Percentiles rank a stretch among this genome's conserved stretches.
phyloP scores from a whole-genome alignment of 2,888 invertebrate genomes.

The Philonicus albiceps region DNA sequence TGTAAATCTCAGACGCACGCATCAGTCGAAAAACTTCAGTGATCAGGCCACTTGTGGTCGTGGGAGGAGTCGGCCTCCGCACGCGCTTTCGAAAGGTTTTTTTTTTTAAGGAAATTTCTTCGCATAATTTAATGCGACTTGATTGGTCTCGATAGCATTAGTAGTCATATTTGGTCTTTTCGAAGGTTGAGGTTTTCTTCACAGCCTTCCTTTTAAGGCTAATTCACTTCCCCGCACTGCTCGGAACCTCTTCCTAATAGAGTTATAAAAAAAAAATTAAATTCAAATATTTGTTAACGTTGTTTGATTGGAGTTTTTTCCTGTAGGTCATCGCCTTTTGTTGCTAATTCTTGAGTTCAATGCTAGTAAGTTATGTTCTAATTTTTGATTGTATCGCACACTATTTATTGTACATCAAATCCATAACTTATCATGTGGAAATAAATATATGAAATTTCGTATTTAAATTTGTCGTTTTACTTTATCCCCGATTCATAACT shows the following conservation, averaged over 20 bases:
- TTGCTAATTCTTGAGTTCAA: neutral
- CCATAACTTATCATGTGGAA: slow-evolving; percentile 6
- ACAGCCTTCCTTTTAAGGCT: neutral
- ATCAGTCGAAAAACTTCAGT: neutral
- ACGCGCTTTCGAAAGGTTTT: neutral
- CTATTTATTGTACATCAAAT: slow-evolving; percentile 19
- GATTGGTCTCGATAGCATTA: neutral
- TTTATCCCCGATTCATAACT: neutral
- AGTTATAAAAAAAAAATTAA: neutral
- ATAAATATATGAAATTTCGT: slow-evolving; percentile 10
- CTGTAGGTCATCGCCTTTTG: neutral
- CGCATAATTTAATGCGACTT: neutral
- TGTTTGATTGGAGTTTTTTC: neutral
- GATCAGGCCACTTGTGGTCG: neutral
- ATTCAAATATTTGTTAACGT: neutral
- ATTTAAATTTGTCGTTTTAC: neutral
- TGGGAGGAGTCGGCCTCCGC: neutral
- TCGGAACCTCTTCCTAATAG: neutral
- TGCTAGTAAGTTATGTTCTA: neutral
- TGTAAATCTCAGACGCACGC: neutral
- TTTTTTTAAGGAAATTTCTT: neutral
- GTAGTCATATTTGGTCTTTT: neutral
- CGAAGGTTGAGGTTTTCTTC: neutral
- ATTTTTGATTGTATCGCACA: neutral
- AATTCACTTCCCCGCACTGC: neutral